Evolutionary conservation across 2,113 vertebrate species (phyloP), one percentile per base, ranked within the genome.

Genomic region (Speoplatyrhinus poulsoni): DNA sequence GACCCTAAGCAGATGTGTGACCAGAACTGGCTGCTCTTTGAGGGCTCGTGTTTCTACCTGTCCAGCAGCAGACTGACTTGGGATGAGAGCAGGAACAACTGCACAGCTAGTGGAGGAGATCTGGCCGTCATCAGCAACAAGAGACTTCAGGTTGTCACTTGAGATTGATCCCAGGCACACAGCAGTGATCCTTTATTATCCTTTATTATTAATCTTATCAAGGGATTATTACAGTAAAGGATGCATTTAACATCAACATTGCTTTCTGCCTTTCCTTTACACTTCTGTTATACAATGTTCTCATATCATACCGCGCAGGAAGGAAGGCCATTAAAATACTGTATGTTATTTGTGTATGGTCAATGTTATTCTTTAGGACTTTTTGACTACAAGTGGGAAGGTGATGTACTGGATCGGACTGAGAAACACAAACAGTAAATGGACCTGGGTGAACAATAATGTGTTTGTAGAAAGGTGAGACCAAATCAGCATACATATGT

Each of bases 391-490:
- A 0, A 12, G 60, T 0, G 81, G 76, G 1, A 9, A 6, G 1
- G 0, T 84, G 69, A 6, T 46, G 0, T 92, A 88, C 71, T 90
- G 88, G 90, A 85, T 92, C 10, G 89, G 86, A 3, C 77, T 89
- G 62, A 81, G 11, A 19, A 59, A 61, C 0, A 47, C 1, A 3
- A 55, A 10, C 11, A 1, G 0, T 5, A 1, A 8, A 1, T 93
- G 91, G 91, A 77, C 41, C 46, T 93, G 93, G 93, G 66, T 88
- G 11, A 60, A 89, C 84, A 65, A 82, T 17, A 60, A 16, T 2
- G 3, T 1, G 10, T 49, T 79, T 67, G 8, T 0, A 32, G 0
- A 67, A 26, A 85, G 86, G 92, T 92, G 61, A 84, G 75, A 63
- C 15, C 15, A 55, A 26, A 2, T 26, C 26, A 26, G 26, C 26